These are phyloP conservation scores for Aleiodes alternator DNA, from an alignment of 2,888 invertebrate species.

Conservation along the genomic window DNA sequence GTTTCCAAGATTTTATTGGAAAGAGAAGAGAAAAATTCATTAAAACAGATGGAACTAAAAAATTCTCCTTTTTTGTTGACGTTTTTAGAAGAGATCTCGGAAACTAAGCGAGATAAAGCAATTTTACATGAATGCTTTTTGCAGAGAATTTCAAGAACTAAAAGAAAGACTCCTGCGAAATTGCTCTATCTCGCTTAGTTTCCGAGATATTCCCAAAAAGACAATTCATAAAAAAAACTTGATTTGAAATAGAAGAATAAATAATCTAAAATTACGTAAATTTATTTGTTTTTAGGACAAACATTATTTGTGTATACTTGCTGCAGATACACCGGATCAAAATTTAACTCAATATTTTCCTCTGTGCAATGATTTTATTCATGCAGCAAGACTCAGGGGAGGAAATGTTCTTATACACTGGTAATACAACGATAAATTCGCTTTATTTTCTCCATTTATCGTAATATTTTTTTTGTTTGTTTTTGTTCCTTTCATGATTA, in stretches of 20 bases:
- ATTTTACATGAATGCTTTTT: too few species aligned
- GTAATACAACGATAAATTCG: constrained; percentile 74
- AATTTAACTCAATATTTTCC: constrained; percentile 95
- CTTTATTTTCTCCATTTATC: background rate
- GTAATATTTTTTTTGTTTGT: background rate
- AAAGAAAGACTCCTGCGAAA: too few species aligned
- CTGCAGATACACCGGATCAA: constrained; percentile 96
- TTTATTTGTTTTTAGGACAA: constrained; percentile 84
- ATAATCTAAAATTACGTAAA: constrained; percentile 14
- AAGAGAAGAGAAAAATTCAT: too few species aligned
- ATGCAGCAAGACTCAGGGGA: constrained; percentile 91
- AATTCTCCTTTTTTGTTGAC: too few species aligned
- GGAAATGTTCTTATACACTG: constrained; percentile 97
- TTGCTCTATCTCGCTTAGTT: too few species aligned
- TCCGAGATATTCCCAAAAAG: too few species aligned
- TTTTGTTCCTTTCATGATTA: background rate
- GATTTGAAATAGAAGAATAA: background rate
- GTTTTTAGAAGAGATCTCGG: too few species aligned
- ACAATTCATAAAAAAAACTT: too few species aligned
- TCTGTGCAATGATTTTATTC: constrained; percentile 97
- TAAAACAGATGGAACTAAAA: too few species aligned
- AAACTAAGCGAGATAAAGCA: too few species aligned
- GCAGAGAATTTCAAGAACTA: too few species aligned
- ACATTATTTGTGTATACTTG: constrained; percentile 96
- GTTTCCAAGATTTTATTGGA: too few species aligned